These are phyloP conservation scores for Zaprionus africanus DNA, from an alignment of 1,140 invertebrate species.

Conservation along the genomic window DNA sequence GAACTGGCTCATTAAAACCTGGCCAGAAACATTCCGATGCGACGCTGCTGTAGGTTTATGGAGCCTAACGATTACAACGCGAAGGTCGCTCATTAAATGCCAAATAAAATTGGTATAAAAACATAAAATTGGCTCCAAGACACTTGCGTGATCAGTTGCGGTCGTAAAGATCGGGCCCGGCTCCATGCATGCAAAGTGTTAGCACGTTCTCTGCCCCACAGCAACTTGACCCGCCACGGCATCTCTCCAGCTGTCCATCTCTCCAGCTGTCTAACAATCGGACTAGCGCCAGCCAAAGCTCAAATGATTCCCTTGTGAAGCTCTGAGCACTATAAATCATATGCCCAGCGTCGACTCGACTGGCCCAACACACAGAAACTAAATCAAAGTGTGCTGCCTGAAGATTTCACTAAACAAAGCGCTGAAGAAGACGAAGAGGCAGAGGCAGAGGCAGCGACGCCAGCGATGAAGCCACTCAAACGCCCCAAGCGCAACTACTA, in stretches of 20 bases:
- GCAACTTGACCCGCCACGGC: constrained; percentile 55
- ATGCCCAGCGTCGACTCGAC: constrained; percentile 30
- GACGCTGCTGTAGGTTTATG: constrained; percentile 75
- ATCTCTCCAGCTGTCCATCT: neutral
- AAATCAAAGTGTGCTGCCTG: constrained; percentile 68
- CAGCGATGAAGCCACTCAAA: constrained; percentile 21
- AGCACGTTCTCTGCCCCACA: constrained; percentile 67
- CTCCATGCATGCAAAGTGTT: constrained; percentile 53
- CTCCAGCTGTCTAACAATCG: neutral
- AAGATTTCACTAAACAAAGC: constrained; percentile 58
- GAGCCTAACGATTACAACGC: constrained; percentile 68
- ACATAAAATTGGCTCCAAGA: constrained; percentile 72
- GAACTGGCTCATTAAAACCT: constrained; percentile 72
- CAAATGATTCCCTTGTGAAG: constrained; percentile 33
- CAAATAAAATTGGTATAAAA: constrained; percentile 82
- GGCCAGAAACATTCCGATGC: constrained; percentile 66
- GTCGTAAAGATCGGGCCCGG: constrained; percentile 20
- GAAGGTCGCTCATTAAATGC: constrained; percentile 82
- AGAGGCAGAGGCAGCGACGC: constrained; percentile 21
- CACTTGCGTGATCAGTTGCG: constrained; percentile 72
- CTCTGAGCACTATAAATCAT: constrained; percentile 71
- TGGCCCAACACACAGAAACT: constrained; percentile 39
- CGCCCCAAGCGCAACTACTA: constrained; percentile 45
- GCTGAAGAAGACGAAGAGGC: constrained; percentile 32
- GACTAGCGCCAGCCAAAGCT: constrained; percentile 54